Evolutionary conservation across 2,888 invertebrate genomes (phyloP), one percentile per base, ranked within the genome.

Genomic region (Dascillus cervinus): DNA sequence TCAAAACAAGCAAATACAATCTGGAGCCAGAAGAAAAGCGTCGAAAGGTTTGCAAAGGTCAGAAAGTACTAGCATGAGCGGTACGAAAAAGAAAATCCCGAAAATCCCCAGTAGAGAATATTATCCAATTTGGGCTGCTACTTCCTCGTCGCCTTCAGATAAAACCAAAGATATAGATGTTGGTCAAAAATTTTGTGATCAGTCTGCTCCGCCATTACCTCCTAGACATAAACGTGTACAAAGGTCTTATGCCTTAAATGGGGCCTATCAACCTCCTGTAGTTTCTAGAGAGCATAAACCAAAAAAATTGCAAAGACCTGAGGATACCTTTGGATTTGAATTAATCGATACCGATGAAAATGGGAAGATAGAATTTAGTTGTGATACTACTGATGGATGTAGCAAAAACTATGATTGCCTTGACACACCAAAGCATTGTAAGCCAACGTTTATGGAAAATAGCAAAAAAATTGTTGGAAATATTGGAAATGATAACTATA

Each of bases 271-370:
- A 29, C 84, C 84, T 11, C 83, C 85, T 2, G 74, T 77, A 56
- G 74, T 84, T 47, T 74, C 75, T 23, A 65, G 79, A 36, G 75
- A 78, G 52, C 71, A 79, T 50, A 81, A 82, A 62, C 77, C 79
- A 41, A 79, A 77, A 60, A 75, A 36, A 24, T 70, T 72, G 41
- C 77, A 77, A 22, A 67, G 72, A 39, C 73, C 74, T 10, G 84
- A 86, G 58, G 87, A 87, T 58, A 78, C 82, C 25, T 88, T 88
- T 56, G 80, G 79, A 44, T 88, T 87, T 58, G 88, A 88, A 60
- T 74, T 88, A 34, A 80, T 88, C 38, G 88, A 88, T 52, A 84
- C 81, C 6, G 88, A 88, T 54, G 88, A 87, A 55, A 71, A 53
- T 26, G 34, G 24, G 15, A 34, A 41, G 21, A 22, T 26, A 22